Evolutionary conservation across 2,888 invertebrate genomes (phyloP).

Genomic region (Hypolimnas misippus): DNA sequence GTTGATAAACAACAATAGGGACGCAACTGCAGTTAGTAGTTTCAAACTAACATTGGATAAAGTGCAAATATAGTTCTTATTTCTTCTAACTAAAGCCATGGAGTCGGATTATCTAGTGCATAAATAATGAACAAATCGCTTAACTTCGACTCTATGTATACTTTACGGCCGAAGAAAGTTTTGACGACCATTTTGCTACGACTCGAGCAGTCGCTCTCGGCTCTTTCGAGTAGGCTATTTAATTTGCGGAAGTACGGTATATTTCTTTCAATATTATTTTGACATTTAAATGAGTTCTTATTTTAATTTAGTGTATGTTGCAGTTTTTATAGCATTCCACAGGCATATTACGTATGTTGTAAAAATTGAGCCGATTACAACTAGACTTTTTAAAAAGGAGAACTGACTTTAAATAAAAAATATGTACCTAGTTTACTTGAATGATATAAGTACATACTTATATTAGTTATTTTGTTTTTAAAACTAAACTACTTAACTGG

Average conservation of each 20-base stretch:
- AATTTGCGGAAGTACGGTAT: conserved; percentile 28
- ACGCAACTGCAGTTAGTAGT: conserved; percentile 45
- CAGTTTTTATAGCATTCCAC: neutral
- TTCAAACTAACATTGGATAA: conserved; percentile 46
- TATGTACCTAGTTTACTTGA: no score
- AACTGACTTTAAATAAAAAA: no score
- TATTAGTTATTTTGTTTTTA: no score
- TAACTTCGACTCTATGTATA: conserved; percentile 38
- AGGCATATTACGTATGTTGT: neutral
- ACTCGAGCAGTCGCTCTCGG: conserved; percentile 30
- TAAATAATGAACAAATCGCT: conserved; percentile 43
- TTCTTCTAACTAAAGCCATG: conserved; percentile 35
- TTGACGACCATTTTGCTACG: conserved; percentile 38
- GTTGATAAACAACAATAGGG: conserved; percentile 42
- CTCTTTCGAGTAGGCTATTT: conserved; percentile 25
- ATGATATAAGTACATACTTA: no score
- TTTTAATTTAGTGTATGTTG: neutral
- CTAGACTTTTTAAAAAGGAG: no score
- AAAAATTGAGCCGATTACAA: no score
- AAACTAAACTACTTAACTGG: no score
- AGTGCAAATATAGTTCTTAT: conserved; percentile 41
- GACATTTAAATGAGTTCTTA: neutral
- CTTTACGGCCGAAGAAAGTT: conserved; percentile 40
- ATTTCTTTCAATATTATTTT: conserved; percentile 6
- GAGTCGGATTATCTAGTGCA: conserved; percentile 38